A percentile compares a stretch with the other conserved stretches of the same genome.
These are phyloP conservation scores for Nephrotoma guestfalica DNA, from an alignment of 2,888 invertebrate genomes.

Conservation along the genomic window DNA sequence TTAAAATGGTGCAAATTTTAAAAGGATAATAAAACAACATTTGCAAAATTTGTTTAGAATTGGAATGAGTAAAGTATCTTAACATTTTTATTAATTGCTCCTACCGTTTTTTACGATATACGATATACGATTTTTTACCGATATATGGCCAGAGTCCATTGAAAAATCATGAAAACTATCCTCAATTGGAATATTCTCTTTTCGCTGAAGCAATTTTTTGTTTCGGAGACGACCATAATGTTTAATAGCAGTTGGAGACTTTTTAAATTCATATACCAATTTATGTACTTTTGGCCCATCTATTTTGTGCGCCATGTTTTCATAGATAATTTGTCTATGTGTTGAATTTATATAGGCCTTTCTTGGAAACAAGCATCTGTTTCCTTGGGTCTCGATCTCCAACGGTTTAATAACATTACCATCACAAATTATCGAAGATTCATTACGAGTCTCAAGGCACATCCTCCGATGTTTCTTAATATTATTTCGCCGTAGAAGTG, in stretches of 20 bases:
- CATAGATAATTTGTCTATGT: neutral
- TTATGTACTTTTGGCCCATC: neutral
- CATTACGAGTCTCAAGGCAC: neutral
- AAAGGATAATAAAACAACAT: too few species aligned
- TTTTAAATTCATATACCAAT: neutral
- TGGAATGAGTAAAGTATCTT: too few species aligned
- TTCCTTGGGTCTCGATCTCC: neutral
- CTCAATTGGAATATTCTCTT: neutral
- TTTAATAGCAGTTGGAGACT: neutral
- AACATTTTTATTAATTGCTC: too few species aligned
- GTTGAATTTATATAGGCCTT: neutral
- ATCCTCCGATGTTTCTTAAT: neutral
- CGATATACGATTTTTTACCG: too few species aligned
- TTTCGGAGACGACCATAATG: neutral
- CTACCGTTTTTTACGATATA: too few species aligned
- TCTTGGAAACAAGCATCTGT: neutral
- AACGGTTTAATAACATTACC: neutral
- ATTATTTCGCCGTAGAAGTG: neutral
- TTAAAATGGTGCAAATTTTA: too few species aligned
- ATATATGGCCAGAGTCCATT: too few species aligned
- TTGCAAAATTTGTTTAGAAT: too few species aligned
- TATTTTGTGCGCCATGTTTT: neutral
- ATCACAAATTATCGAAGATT: neutral
- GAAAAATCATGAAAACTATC: neutral
- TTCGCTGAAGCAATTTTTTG: neutral